phyloP scores from a whole-genome alignment of 2,888 invertebrate species.

The Trachelus stipa region DNA sequence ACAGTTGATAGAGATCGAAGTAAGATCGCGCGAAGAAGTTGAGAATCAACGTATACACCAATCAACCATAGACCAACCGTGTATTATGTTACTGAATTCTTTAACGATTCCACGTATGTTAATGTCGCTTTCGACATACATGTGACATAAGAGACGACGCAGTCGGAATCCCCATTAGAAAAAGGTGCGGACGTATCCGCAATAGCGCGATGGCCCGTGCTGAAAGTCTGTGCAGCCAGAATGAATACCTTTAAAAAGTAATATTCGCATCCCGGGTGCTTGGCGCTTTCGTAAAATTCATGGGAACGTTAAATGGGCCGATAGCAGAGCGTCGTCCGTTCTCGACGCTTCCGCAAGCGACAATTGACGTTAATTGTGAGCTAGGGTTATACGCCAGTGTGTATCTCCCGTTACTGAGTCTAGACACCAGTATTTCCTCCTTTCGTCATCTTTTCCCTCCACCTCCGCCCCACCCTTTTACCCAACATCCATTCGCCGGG shows the following conservation, averaged over 20 bases:
- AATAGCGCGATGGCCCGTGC: neutral
- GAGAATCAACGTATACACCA: neutral
- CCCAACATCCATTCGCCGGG: neutral
- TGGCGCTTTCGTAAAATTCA: neutral
- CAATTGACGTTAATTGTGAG: constrained; percentile 46
- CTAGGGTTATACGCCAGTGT: constrained; percentile 20
- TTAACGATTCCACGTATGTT: neutral
- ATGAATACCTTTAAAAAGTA: neutral
- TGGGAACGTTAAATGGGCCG: neutral
- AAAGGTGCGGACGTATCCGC: neutral
- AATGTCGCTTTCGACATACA: neutral
- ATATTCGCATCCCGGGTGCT: neutral
- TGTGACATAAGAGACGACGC: neutral
- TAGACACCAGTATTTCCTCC: neutral
- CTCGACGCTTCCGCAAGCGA: constrained; percentile 29
- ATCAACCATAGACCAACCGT: too few species aligned
- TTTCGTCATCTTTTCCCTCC: neutral
- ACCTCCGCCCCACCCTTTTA: neutral
- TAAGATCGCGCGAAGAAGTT: neutral
- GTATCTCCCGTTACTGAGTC: neutral
- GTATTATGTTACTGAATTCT: neutral
- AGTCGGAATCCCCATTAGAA: neutral
- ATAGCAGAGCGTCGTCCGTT: constrained; percentile 20
- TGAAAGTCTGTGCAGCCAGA: neutral
- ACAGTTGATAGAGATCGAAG: neutral